Evolutionary conservation across 2,888 invertebrate species (phyloP), one percentile per base, ranked within the genome.

Genomic region (Volucella bombylans): DNA sequence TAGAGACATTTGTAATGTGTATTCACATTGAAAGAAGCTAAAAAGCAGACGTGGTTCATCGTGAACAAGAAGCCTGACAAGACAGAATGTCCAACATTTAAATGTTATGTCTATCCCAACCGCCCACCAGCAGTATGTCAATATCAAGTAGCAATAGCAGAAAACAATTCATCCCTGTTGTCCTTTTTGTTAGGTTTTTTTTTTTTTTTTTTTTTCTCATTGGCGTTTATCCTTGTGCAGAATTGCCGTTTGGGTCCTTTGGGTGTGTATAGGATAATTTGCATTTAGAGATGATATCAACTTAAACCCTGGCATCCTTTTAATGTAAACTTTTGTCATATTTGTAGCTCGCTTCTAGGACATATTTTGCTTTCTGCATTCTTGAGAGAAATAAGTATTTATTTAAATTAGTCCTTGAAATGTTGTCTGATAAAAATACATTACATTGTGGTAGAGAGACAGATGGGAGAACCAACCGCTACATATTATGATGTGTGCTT

Each of bases 391-490:
- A 68, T 64, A 69, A 79, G 79, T 79, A 83, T 83, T 79, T 80
- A 83, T 83, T 80, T 83, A 83, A 83, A 83, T 83, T 69, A 83
- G 79, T 83, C 82, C 69, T 79, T 83, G 68, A 83, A 79, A 69
- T 62, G 68, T 54, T 31, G 74, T 73, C 79, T 74, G 79, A 64
- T 83, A 69, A 64, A 74, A 82, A 79, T 79, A 82, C 79, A 83
- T 74, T 65, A 68, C 68, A 59, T 69, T 59, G 49, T 79, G 64
- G 78, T 78, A 15, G 59, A 59, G 61, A n/a, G 31, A 52, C 39
- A 23, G 45, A 50, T 2, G 11, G 45, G 1, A 31, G n/a, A 61
- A 10, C 11, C 8, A 55, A 10, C 43, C 15, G 61, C n/a, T 50
- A 57, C 45, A 6, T 31, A 31, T 31, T 50, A 43, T 78, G 67